A percentile compares a stretch with the other conserved stretches of the same genome.
Evolutionary conservation across 2,113 vertebrate genomes (phyloP).

Genomic region (Peromyscus polionotus): DNA sequence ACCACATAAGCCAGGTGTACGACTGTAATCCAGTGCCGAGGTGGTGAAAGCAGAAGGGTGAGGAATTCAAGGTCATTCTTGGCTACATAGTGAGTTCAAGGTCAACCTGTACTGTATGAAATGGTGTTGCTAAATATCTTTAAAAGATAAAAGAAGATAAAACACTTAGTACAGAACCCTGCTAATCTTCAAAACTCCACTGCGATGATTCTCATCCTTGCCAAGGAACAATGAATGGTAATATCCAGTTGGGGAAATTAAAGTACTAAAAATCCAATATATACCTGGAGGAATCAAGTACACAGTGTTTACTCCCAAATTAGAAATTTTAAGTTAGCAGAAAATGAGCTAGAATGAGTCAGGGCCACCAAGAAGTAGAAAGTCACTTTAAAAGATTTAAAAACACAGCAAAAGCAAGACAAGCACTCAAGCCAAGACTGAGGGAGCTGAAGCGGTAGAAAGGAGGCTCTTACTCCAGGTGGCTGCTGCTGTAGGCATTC

Average conservation of each 20-base stretch:
- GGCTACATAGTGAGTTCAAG: neutral
- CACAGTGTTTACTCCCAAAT: neutral
- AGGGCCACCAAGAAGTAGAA: fast-evolving
- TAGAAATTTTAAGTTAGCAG: neutral
- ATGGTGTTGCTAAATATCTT: neutral
- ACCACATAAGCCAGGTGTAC: too few species aligned
- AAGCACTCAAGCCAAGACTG: neutral
- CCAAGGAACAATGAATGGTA: neutral
- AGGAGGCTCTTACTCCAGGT: constrained; percentile 91
- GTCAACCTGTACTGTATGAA: neutral
- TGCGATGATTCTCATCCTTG: neutral
- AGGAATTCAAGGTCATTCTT: neutral
- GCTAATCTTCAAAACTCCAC: neutral
- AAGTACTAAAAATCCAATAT: neutral
- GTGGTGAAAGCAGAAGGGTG: neutral
- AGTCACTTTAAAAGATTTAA: neutral
- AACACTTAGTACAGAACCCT: neutral
- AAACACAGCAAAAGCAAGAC: neutral
- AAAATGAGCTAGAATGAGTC: neutral
- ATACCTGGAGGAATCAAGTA: neutral
- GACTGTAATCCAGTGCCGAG: neutral
- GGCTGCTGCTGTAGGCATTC: constrained; percentile 96
- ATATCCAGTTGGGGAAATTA: neutral
- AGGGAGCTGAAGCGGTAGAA: neutral
- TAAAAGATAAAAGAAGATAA: neutral